Evolutionary conservation across 2,113 vertebrate genomes (phyloP), one percentile per base, ranked within the genome.

Genomic region (Myiagra hebetior): DNA sequence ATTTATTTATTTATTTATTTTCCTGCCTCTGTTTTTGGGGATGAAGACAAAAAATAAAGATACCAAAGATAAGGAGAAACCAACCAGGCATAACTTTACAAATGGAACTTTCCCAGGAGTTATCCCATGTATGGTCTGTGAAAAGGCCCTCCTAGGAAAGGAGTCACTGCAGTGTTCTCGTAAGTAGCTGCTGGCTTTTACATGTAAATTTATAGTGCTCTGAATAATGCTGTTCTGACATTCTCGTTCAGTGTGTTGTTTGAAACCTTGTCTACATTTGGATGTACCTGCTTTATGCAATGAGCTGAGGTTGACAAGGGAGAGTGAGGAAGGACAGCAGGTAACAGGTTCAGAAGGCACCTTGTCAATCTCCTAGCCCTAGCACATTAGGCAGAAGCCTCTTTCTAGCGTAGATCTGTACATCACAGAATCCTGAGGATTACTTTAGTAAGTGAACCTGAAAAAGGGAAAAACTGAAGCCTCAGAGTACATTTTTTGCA

Each of bases 1-100:
- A 85, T 84, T 23, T 73, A 2, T 11, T 26, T 72, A 2, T 7
- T 11, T 62, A 27, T 27, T 13, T 53, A 14, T 59, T 49, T 23
- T 31, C n/a, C 46, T 88, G 49, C 18, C 57, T 97, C 70, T 94
- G 92, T 89, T 96, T 63, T 41, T 93, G 49, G 91, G 95, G 93
- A 95, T 95, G 57, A 98, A 99, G 99, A 98, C 97, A 39, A 99
- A 99, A 97, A 98, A 74, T 91, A 99, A 99, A 97, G 99, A 99
- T 83, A 95, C 95, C 76, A 99, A 99, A 96, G 98, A 98, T 33
- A 99, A 99, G 96, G 99, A 99, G 62, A 98, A 98, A 94, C 90
- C 96, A 80, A 97, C 55, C 63, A 99, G 98, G 86, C 99, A 99
- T 91, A 98, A 96, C 39, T 99, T 99, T 96, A 96, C 97, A 64